Evolutionary conservation across 2,113 vertebrate genomes (phyloP), one percentile per base, ranked within the genome.

Genomic region (Podarcis raffonei): DNA sequence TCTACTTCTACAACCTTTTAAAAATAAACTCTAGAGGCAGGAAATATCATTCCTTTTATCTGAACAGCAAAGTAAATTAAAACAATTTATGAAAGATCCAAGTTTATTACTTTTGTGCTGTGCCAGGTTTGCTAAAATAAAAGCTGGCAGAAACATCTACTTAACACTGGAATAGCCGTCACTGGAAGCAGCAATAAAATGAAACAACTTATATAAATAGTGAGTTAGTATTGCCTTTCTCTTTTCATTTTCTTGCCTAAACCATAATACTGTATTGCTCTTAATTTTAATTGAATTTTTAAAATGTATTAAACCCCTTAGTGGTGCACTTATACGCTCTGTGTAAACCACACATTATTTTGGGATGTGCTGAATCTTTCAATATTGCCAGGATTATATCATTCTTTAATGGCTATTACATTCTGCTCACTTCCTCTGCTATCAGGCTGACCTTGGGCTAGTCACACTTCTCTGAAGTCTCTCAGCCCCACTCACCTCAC

Each of bases 101-200:
- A 85, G 85, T 93, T 94, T 94, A 94, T 96, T 95, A 88, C 95
- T 88, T 94, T 90, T 93, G 95, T 66, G 85, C 89, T 91, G 90
- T 94, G 91, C 89, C 90, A 92, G 89, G 78, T 91, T 94, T 93
- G 92, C 74, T 87, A 78, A 92, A 94, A 92, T 92, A 81, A 94
- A 90, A 93, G 95, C 95, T 95, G 94, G 95, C 92, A 96, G 83
- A 78, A 93, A 85, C 85, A 88, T 90, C 68, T 62, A 62, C 59
- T 62, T 62, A 94, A 94, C 85, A 89, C 86, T 76, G 35, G 93
- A 93, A 92, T 62, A 93, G 77, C 80, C 85, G 84, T 90, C 82
- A 59, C 88, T 86, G 11, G 83, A 93, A 93, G 87, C 88, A 95
- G 82, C 87, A 95, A 92, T 91, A 89, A 87, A 91, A 91, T 57